A percentile compares a stretch with the other conserved stretches of the same genome.
These are phyloP conservation scores for Trachelus iudaicus DNA, from an alignment of 2,888 invertebrate genomes.

Conservation along the genomic window DNA sequence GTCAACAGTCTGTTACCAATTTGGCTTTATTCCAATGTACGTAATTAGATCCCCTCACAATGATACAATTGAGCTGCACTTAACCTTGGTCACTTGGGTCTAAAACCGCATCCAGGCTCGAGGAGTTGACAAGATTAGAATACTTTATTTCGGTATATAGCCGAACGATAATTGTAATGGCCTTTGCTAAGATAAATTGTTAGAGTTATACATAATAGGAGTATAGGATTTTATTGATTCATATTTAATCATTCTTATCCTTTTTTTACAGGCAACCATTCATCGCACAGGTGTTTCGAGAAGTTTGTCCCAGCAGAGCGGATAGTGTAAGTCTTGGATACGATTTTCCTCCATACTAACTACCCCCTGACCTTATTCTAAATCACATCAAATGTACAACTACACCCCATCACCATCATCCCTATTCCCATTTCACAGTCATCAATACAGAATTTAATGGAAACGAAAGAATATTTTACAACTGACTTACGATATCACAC, in stretches of 20 bases:
- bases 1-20: slow-evolving; percentile 47
- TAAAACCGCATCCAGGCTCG: background rate
- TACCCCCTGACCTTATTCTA: slow-evolving; percentile 54
- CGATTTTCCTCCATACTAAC: slow-evolving; percentile 55
- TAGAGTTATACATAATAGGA: background rate
- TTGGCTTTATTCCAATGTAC: slow-evolving; percentile 58
- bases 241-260: background rate
- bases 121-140: background rate
- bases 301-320: slow-evolving; percentile 80
- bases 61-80: slow-evolving; percentile 43
- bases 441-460: slow-evolving; percentile 47
- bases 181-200: background rate
- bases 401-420: slow-evolving; percentile 42
- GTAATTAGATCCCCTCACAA: slow-evolving; percentile 53
- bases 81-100: slow-evolving; percentile 32
- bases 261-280: slow-evolving; percentile 76
- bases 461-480: slow-evolving; percentile 18
- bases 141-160: background rate
- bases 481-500: slow-evolving; percentile 3
- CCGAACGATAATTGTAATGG: background rate
- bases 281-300: slow-evolving; percentile 83
- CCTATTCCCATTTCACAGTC: slow-evolving; percentile 45
- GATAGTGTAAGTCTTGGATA: slow-evolving; percentile 73
- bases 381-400: slow-evolving; percentile 56
- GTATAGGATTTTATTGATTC: background rate